Base-by-base conservation (phyloP, 2,888 invertebrate species). In the Parasteatoda lunata region DNA sequence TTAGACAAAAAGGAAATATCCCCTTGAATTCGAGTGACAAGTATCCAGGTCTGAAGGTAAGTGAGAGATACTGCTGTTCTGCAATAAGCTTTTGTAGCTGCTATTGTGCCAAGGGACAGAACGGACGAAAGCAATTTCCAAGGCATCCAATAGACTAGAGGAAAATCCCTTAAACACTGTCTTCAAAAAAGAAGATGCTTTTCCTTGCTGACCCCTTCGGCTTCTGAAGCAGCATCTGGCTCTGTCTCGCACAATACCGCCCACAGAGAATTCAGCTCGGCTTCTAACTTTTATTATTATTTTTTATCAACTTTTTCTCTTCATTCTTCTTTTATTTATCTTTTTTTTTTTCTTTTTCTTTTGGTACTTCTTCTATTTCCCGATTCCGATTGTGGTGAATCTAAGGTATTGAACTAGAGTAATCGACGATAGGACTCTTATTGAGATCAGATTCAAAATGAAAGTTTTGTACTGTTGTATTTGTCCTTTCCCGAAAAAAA, bases 41-140 rank as follows among this genome's bases (percentile, higher is more conserved):
- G 71, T 47, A 68, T 52, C 73, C 65, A 15, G 52, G 84, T 77
- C 66, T 77, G 70, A 77, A 66, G 48, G 71, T 72, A 72, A 84
- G 65, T 65, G 54, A 68, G 73, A 65, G 82, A 71, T 77, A 84
- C 77, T 68, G 51, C 69, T 77, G 72, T 84, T 72, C 65, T 77
- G 84, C 71, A 84, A 73, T 77, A 77, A 84, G 77, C 68, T 66
- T 77, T 84, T 84, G 84, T 84, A 77, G 77, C 77, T 54, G 68
- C 77, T 73, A 66, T 84, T 77, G 77, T 72, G 73, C 49, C 76
- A 73, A 48, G 84, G 84, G 73, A 84, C 72, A 71, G 45, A 83
- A 66, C 71, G 52, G 77, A 84, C 77, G 77, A 77, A 77, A 77
- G 84, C 77, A 84, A 84, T 84, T 84, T 84, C 73, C 73, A 65